Base-by-base conservation (phyloP, 1,140 invertebrate species). In the Anastrepha ludens region DNA sequence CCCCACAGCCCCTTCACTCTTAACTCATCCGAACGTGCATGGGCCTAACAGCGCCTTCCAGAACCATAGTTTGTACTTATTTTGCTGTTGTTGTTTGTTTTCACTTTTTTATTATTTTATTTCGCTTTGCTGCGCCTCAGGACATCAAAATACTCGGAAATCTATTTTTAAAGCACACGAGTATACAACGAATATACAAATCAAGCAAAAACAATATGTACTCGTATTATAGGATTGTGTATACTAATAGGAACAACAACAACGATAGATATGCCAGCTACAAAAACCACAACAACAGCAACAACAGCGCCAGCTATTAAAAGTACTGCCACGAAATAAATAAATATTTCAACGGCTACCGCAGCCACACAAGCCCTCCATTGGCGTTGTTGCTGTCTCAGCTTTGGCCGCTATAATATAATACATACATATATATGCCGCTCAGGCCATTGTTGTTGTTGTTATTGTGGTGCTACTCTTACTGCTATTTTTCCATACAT, bases 121-220 rank as follows among this genome's bases (percentile, higher is more conserved):
- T 81, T 55, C 17, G 74, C 44, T n/a, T 29, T 50, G 74, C 74
- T 81, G 50, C 74, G 74, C 44, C 74, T 81, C 74, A 81, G 74
- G 74, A 81, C 74, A 58, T 55, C 74, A 50, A 81, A 81, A 81
- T 81, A 81, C 74, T 81, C 74, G 74, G 74, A 81, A 81, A 81
- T 81, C 50, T 81, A 81, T 81, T 81, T 81, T 58, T 81, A 81
- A 81, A 81, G 74, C 74, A 29, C 17, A 81, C 17, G 47, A 58
- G 17, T 8, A 81, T 20, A 55, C 44, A 55, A 50, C 74, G 44
- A n/a, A 81, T 55, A 81, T 81, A 81, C 74, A 81, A 81, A 81
- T 81, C 74, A 81, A 55, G n/a, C 74, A 81, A 81, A 81, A 81
- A 9, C 15, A 81, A 81, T 47, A 47, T 44, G 70, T 47, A 41